Evolutionary conservation across 2,888 invertebrate species (phyloP).

Genomic region (Drosophila subquinaria): DNA sequence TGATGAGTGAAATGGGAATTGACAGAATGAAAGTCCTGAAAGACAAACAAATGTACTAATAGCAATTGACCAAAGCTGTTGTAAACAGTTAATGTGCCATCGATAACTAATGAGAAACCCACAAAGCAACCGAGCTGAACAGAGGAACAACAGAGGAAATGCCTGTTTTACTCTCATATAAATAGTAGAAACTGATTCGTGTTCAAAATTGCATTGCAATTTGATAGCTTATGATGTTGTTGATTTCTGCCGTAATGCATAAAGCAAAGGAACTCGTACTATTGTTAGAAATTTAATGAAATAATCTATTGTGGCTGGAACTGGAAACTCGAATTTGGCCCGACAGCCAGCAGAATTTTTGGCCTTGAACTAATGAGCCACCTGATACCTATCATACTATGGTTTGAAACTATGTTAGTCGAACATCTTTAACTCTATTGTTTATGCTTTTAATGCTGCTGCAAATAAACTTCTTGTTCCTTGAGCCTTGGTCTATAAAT

Average conservation of each 20-base stretch:
- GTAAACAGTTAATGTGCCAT: slow-evolving; percentile 35
- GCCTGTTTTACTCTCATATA: no score
- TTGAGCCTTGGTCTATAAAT: no score
- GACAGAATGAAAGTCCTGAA: slow-evolving; percentile 44
- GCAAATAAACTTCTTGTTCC: no score
- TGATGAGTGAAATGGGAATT: slow-evolving; percentile 33
- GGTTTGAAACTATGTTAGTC: neutral
- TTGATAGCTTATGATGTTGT: slow-evolving; percentile 3
- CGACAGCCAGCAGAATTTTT: neutral
- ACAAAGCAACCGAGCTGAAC: neutral
- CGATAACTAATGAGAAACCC: slow-evolving; percentile 22
- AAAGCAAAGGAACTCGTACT: neutral
- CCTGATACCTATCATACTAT: neutral
- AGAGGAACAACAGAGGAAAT: neutral
- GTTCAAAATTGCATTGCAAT: neutral
- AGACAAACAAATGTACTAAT: slow-evolving; percentile 44
- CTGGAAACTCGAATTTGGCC: neutral
- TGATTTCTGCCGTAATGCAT: neutral
- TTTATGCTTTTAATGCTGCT: no score
- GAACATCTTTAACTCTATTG: no score
- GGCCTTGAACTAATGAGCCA: neutral
- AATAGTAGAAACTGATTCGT: no score
- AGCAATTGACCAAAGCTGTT: slow-evolving; percentile 28
- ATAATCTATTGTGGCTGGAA: slow-evolving; percentile 11
- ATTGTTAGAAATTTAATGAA: neutral